Evolutionary conservation across 2,888 invertebrate genomes (phyloP), one percentile per base, ranked within the genome.

Genomic region (Cylloceria caligata): DNA sequence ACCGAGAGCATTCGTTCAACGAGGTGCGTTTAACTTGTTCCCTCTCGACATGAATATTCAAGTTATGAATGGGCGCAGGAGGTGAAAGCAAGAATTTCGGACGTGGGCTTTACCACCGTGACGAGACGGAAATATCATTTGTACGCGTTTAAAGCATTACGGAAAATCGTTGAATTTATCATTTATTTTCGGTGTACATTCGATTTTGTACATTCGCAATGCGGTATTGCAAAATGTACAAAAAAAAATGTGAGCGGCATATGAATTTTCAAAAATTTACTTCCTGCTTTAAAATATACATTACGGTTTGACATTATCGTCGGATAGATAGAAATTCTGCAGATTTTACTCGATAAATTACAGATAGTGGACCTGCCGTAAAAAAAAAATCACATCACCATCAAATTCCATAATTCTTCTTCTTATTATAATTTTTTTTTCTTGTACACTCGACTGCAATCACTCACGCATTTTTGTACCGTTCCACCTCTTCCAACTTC

Each of bases 11-110:
- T 16, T 36, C 19, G 36, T 64, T 64, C 21, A 11, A 62, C 62
- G 21, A 62, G 21, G 62, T 62, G 64, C 64, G 11, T 64, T 42
- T 19, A 13, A n/a, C 39, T 30, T 34, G 34, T 57, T 60, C 16
- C 34, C 60, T 34, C 19, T 6, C 34, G 16, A 34, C 19, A 34
- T 16, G 60, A 60, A 60, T 60, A 34, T 34, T 57, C 34, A n/a
- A 30, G 7, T 57, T 0, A n/a, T 9, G 57, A 34, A 57, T 16
- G 16, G 16, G 57, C 30, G 34, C 30, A 16, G n/a, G 57, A 34
- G 30, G 34, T 55, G 30, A 30, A 30, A 30, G 55, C 55, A 16
- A 16, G 30, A 34, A 16, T 30, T 34, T 57, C 30, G 27, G 57
- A 16, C 16, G 27, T 7, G 16, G 7, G 9, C 27, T 55, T 27